A percentile compares a stretch with the other conserved stretches of the same genome.
These are phyloP conservation scores for Aphaenogaster floridana DNA, from an alignment of 1,140 invertebrate genomes.

Conservation along the genomic window DNA sequence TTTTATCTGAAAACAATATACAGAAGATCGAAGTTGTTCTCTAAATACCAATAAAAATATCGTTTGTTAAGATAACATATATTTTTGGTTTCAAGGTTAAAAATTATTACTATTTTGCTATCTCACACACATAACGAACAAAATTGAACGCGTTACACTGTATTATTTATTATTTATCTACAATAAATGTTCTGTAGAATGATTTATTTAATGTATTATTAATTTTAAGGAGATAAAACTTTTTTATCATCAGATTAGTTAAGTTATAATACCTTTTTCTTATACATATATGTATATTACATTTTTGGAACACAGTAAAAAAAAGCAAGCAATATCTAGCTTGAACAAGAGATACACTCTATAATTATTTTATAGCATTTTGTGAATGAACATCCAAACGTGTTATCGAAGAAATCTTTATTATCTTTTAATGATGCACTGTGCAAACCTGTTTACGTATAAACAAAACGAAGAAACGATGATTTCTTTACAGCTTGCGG, in stretches of 20 bases:
- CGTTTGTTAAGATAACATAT: not conserved
- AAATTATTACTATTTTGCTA: constrained; percentile 11
- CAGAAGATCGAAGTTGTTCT: not conserved
- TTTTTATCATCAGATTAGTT: not conserved
- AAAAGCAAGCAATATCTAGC: not conserved
- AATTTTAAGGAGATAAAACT: not conserved
- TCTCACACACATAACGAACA: not conserved
- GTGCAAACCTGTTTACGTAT: constrained; percentile 58
- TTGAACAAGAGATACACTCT: not conserved
- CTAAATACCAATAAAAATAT: constrained; percentile 44
- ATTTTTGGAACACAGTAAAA: not conserved
- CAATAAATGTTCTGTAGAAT: not conserved
- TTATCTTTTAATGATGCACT: constrained; percentile 66
- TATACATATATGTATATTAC: not conserved
- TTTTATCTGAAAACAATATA: constrained; percentile 41
- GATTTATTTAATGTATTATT: not conserved
- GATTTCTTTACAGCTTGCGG: constrained; percentile 33
- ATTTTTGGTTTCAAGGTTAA: constrained; percentile 36
- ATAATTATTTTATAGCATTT: not conserved
- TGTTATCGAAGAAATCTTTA: constrained; percentile 35
- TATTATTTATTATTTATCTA: not conserved
- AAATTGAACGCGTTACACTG: not conserved
- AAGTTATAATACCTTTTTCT: not conserved
- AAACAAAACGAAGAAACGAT: constrained; percentile 14
- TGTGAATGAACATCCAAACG: constrained; percentile 2